Percentiles rank a stretch among this genome's conserved stretches.
Conservation (phyloP, 2,797 vertebrate species). For the Melanotaenia parkinsoni region DNA sequence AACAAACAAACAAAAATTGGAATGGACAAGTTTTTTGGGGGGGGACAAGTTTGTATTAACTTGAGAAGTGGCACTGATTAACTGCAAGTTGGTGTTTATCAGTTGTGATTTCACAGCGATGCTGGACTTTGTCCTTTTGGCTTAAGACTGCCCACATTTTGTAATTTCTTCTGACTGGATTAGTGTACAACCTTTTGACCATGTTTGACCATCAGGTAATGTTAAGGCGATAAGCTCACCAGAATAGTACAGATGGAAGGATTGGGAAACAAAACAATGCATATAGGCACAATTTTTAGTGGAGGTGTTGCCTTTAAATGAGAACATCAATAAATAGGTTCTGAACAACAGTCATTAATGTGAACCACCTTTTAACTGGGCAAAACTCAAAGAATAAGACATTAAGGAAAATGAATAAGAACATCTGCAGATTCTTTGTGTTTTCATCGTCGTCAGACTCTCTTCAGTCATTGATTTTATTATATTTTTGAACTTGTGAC, state of each 20-base stretch:
- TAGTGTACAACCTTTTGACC: neutral
- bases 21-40: too few species aligned
- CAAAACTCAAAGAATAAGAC: neutral
- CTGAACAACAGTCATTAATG: neutral
- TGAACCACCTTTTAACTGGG: neutral
- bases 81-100: too few species aligned
- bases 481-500: constrained; percentile 2
- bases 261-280: neutral
- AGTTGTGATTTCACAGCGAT: too few species aligned
- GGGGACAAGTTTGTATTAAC: too few species aligned
- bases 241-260: neutral
- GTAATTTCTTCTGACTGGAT: neutral
- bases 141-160: neutral
- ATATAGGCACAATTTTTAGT: neutral
- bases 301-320: neutral
- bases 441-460: neutral
- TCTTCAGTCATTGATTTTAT: neutral
- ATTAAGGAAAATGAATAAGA: neutral
- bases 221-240: neutral
- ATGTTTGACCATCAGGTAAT: neutral
- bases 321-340: neutral
- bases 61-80: too few species aligned
- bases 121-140: too few species aligned
- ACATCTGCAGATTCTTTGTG: neutral
- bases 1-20: too few species aligned